Evolutionary conservation across 2,113 vertebrate species (phyloP).

Genomic region (Mastomys natalensis): DNA sequence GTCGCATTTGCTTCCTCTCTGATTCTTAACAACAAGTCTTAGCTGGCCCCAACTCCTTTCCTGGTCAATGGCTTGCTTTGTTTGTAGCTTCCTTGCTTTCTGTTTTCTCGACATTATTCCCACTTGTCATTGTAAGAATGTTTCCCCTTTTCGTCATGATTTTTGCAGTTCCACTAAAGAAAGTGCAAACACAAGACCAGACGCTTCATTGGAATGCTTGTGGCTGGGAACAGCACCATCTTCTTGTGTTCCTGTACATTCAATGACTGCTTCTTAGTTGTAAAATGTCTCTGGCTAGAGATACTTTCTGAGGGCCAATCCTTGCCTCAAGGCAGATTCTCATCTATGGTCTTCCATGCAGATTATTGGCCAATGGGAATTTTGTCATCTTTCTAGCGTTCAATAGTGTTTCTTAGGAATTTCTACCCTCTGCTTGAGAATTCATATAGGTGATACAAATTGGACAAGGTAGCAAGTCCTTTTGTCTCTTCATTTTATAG

Average conservation of each 20-base stretch:
- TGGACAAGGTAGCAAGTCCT: not conserved
- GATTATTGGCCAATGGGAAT: slow-evolving; percentile 41
- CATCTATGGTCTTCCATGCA: not conserved
- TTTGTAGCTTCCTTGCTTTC: not conserved
- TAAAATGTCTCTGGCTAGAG: not conserved
- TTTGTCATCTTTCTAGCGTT: not conserved
- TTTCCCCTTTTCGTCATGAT: not conserved
- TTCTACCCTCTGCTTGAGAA: slow-evolving; percentile 8
- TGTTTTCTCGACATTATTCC: not conserved
- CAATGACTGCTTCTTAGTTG: not conserved
- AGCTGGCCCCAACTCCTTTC: not conserved
- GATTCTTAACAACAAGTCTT: not conserved
- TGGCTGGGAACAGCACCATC: not conserved
- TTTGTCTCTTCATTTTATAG: slow-evolving; percentile 43
- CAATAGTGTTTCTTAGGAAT: slow-evolving; percentile 5
- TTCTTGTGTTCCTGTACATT: not conserved
- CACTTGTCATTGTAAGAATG: not conserved
- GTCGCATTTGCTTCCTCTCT: not conserved
- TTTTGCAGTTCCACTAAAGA: not conserved
- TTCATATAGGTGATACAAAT: not conserved
- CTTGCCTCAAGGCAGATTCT: not conserved
- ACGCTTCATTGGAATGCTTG: not conserved
- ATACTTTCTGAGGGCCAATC: not conserved
- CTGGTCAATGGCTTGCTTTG: not conserved
- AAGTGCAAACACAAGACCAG: not conserved